phyloP scores from a whole-genome alignment of 2,113 vertebrate species.

The Gymnorhina tibicen region DNA sequence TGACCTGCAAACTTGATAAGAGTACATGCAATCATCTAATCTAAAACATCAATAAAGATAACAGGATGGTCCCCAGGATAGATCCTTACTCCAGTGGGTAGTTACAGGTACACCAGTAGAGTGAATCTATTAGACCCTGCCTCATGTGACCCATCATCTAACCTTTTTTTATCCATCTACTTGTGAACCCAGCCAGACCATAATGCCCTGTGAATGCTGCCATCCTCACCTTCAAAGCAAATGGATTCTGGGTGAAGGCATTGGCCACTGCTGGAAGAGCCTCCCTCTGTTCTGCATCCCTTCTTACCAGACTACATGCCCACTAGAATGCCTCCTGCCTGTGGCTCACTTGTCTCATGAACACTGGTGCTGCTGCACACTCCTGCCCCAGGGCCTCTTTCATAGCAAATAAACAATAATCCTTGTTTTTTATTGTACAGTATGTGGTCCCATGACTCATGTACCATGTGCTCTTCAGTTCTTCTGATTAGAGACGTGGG shows the following conservation, averaged over 20 bases:
- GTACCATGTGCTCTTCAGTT: neutral
- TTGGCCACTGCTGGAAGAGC: neutral
- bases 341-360: neutral
- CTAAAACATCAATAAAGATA: neutral
- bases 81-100: neutral
- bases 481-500: neutral
- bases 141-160: neutral
- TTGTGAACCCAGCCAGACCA: neutral
- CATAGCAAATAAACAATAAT: neutral
- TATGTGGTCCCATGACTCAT: neutral
- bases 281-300: neutral
- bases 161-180: neutral
- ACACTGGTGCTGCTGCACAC: neutral
- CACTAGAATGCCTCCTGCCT: neutral
- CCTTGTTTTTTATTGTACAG: neutral
- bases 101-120: neutral
- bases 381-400: neutral
- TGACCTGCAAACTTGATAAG: neutral
- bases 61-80: neutral
- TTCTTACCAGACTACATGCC: neutral
- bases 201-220: neutral
- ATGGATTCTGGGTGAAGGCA: neutral
- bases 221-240: neutral
- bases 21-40: neutral
- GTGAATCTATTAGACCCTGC: neutral